Percentiles rank a stretch among this genome's conserved stretches.
These are phyloP conservation scores for Sinocyclocheilus anshuiensis DNA, from an alignment of 2,113 vertebrate species.

Conservation along the genomic window DNA sequence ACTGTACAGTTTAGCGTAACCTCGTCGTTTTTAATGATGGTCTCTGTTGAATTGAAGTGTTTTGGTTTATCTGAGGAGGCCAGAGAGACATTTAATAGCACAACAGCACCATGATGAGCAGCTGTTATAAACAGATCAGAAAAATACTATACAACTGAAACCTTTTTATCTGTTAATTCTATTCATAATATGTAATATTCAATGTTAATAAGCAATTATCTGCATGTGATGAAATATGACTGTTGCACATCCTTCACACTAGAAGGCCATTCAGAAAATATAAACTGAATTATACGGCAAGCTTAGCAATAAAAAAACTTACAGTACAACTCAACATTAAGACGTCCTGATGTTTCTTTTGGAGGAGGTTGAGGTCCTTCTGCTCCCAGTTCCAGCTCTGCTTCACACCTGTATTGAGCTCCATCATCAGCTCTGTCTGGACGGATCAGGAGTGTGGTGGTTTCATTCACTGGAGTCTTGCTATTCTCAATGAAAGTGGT, in stretches of 20 bases:
- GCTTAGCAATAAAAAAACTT: too few species aligned
- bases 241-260: neutral
- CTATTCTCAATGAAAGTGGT: too few species aligned
- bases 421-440: conserved; percentile 46
- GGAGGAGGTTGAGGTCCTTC: conserved; percentile 28
- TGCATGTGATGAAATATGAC: too few species aligned
- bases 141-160: neutral
- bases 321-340: conserved; percentile 48
- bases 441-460: conserved; percentile 31
- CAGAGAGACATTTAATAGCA: neutral
- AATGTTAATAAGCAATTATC: neutral
- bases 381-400: conserved; percentile 24
- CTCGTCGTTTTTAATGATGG: too few species aligned
- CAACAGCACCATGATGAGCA: neutral
- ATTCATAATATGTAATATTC: neutral
- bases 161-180: neutral
- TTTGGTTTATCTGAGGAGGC: too few species aligned
- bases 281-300: neutral
- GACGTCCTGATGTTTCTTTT: conserved; percentile 59
- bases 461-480: too few species aligned
- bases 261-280: neutral
- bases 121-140: neutral
- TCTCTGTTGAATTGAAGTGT: too few species aligned
- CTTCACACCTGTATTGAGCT: conserved; percentile 67
- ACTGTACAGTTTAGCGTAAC: too few species aligned